A percentile compares a stretch with the other conserved stretches of the same genome.
Conservation (phyloP, 2,888 invertebrate species). For the Eledone cirrhosa region DNA sequence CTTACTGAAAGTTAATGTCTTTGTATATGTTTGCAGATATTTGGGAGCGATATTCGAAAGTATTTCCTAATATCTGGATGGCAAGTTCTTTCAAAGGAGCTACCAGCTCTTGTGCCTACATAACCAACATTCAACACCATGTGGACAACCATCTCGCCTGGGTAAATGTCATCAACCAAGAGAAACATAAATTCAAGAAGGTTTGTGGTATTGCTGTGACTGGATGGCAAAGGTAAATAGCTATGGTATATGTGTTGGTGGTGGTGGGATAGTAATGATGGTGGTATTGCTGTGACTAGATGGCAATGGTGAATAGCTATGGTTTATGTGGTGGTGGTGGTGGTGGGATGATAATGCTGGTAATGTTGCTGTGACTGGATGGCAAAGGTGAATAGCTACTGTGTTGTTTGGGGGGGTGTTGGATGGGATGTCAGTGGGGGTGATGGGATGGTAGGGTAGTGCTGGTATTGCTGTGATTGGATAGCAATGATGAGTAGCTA, state of each 20-base stretch:
- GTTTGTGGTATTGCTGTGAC: slow-evolving; percentile 67
- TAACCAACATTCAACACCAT: slow-evolving; percentile 76
- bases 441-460: no score
- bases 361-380: slow-evolving; percentile 68
- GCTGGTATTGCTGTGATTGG: no score
- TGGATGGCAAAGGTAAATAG: slow-evolving; percentile 68
- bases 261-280: no score
- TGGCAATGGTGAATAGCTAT: no score
- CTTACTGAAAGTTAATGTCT: no score
- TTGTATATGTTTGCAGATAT: slow-evolving; percentile 55
- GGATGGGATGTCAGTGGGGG: no score
- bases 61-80: slow-evolving; percentile 80
- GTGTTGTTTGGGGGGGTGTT: no score
- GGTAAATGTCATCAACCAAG: slow-evolving; percentile 68
- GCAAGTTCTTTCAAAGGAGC: slow-evolving; percentile 90
- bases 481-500: no score
- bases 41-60: slow-evolving; percentile 73
- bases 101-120: slow-evolving; percentile 77
- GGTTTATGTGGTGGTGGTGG: no score
- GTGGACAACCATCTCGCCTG: slow-evolving; percentile 79
- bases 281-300: no score
- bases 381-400: slow-evolving; percentile 64
- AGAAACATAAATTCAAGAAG: slow-evolving; percentile 54
- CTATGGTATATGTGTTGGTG: no score
- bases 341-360: no score